Conservation (phyloP, 2,888 invertebrate genomes). For the Drosophila recens region DNA sequence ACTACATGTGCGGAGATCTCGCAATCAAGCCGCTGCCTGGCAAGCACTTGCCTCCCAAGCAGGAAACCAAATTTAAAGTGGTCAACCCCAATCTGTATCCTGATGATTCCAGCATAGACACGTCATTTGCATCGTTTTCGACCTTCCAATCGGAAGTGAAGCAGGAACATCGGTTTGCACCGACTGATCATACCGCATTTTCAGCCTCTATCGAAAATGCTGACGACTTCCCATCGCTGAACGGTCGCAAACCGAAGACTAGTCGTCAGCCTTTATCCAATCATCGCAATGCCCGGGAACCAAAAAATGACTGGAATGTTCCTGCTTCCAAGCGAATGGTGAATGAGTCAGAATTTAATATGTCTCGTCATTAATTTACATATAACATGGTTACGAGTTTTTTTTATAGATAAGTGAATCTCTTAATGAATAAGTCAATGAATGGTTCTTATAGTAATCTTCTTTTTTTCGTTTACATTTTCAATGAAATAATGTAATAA, state of each 20-base stretch:
- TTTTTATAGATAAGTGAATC: not conserved
- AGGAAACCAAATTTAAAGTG: conserved; percentile 40
- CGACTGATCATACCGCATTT: conserved; percentile 42
- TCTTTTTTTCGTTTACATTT: not conserved
- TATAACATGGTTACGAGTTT: not conserved
- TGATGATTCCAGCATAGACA: not conserved
- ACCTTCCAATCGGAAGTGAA: conserved; percentile 1
- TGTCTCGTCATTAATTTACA: conserved; percentile 10
- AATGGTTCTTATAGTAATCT: not conserved
- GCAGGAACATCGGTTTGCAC: conserved; percentile 24
- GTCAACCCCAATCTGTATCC: not conserved
- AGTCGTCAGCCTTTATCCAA: not conserved
- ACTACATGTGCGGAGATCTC: conserved; percentile 85
- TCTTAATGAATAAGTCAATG: not conserved
- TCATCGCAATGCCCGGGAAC: not conserved
- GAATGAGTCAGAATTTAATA: conserved; percentile 20
- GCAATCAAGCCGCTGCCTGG: conserved; percentile 84
- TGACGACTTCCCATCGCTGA: conserved; percentile 47
- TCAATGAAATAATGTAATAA: not conserved
- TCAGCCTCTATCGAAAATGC: not conserved
- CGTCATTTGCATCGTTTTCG: not conserved
- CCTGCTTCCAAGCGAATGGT: not conserved
- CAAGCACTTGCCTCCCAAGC: conserved; percentile 83
- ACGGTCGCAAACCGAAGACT: conserved; percentile 5
- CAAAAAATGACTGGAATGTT: conserved; percentile 27